phyloP scores from a whole-genome alignment of 2,888 invertebrate species.

The Hipparchia sbordonii region DNA sequence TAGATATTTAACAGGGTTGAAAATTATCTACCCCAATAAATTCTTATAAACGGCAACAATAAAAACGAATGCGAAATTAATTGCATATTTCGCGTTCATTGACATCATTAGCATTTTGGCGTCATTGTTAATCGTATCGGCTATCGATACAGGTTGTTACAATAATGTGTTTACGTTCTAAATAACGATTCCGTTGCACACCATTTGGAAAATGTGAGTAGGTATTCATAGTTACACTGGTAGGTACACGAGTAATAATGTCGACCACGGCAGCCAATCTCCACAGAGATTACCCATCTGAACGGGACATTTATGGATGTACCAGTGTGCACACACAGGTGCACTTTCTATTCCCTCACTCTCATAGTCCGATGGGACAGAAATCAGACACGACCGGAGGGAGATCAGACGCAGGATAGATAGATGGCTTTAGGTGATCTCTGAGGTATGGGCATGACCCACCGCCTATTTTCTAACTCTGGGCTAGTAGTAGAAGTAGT shows the following conservation, averaged over 20 bases:
- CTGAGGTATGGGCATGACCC: too few relatives aligned
- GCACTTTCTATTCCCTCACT: too few relatives aligned
- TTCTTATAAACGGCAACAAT: conserved; percentile 25
- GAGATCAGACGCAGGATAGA: too few relatives aligned
- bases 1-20: conserved; percentile 25
- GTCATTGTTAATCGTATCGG: conserved; percentile 24
- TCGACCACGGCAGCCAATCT: background rate
- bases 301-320: too few relatives aligned
- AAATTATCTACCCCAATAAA: conserved; percentile 32
- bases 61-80: conserved; percentile 36
- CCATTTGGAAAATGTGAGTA: background rate
- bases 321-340: too few relatives aligned
- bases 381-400: too few relatives aligned
- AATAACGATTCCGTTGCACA: conserved; percentile 24
- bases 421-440: too few relatives aligned
- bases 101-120: conserved; percentile 25
- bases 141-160: conserved; percentile 21
- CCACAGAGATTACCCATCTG: too few relatives aligned
- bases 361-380: too few relatives aligned
- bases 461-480: too few relatives aligned
- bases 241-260: background rate
- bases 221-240: background rate
- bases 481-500: too few relatives aligned
- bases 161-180: conserved; percentile 23
- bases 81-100: conserved; percentile 29